A percentile compares a stretch with the other conserved stretches of the same genome.
Conservation (phyloP, 2,888 invertebrate genomes). For the Hololepta plana region DNA sequence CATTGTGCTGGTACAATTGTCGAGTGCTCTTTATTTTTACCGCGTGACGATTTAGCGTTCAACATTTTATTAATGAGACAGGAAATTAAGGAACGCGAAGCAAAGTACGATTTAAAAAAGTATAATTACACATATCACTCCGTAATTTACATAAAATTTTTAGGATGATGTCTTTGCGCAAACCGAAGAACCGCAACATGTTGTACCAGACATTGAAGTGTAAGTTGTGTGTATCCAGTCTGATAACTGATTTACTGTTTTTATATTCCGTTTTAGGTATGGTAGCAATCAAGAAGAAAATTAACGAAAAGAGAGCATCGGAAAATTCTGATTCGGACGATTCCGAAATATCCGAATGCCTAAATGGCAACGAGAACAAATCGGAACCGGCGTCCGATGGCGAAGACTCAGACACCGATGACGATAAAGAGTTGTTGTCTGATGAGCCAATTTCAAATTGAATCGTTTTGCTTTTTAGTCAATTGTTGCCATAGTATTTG, state of each 20-base stretch:
- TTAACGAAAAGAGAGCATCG: slow-evolving; percentile 12
- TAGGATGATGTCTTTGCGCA: slow-evolving; percentile 13
- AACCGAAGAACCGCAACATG: slow-evolving; percentile 13
- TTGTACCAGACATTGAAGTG: slow-evolving; percentile 16
- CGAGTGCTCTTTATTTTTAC: slow-evolving; percentile 14
- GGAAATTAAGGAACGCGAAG: slow-evolving; percentile 14
- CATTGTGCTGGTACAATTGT: slow-evolving; percentile 12
- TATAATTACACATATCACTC: slow-evolving; percentile 1
- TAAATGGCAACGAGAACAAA: background rate
- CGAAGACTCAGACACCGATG: too few species aligned
- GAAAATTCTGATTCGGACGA: slow-evolving; percentile 11
- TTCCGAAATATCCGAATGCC: slow-evolving; percentile 4
- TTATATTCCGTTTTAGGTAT: slow-evolving; percentile 11
- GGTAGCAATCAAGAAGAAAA: slow-evolving; percentile 14
- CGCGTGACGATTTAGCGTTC: slow-evolving; percentile 14
- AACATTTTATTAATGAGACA: slow-evolving; percentile 12
- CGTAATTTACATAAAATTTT: background rate
- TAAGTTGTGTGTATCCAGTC: slow-evolving; percentile 7
- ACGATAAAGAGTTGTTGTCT: too few species aligned
- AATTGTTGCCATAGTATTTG: too few species aligned
- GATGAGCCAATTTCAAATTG: too few species aligned
- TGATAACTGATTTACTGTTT: background rate
- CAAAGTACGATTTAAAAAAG: slow-evolving; percentile 10
- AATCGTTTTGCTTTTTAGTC: slow-evolving; percentile 2
- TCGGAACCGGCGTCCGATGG: too few species aligned